Conservation (phyloP, 2,797 vertebrate species). For the Chloroceryle amazona region DNA sequence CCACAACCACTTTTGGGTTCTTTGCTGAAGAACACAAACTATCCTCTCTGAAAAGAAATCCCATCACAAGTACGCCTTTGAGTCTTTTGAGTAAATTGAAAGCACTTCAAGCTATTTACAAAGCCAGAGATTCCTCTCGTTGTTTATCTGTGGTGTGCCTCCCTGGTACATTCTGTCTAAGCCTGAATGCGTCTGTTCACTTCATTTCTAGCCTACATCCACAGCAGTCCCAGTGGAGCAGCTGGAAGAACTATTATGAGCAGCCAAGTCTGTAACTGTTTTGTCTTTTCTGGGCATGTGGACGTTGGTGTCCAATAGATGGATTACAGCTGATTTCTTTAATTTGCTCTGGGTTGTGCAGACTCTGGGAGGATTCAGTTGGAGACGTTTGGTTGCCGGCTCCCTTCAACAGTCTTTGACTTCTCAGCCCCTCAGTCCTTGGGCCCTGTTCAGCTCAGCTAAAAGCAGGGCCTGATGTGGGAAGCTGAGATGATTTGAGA, state of each 20-base stretch:
- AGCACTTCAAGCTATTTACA: slow-evolving; percentile 38
- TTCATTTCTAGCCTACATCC: background rate
- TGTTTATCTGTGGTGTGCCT: slow-evolving; percentile 49
- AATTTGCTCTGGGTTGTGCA: background rate
- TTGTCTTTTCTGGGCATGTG: background rate
- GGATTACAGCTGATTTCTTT: background rate
- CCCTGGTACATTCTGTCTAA: background rate
- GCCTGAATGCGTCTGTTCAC: slow-evolving; percentile 10
- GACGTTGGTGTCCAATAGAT: background rate
- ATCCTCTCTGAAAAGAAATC: background rate
- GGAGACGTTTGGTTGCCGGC: background rate
- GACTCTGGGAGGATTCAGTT: background rate
- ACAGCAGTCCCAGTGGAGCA: background rate
- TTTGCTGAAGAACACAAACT: slow-evolving; percentile 5
- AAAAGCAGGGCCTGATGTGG: background rate
- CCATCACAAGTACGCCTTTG: background rate
- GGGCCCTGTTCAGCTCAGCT: background rate
- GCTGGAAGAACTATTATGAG: background rate
- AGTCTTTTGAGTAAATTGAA: background rate
- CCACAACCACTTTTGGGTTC: background rate
- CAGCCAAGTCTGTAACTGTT: slow-evolving; percentile 22
- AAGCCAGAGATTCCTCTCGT: slow-evolving; percentile 5
- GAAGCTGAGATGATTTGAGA: background rate
- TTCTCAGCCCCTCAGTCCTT: background rate
- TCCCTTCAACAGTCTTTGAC: background rate